These are phyloP conservation scores for Delphinus delphis DNA, from an alignment of 2,113 vertebrate species.

Conservation along the genomic window DNA sequence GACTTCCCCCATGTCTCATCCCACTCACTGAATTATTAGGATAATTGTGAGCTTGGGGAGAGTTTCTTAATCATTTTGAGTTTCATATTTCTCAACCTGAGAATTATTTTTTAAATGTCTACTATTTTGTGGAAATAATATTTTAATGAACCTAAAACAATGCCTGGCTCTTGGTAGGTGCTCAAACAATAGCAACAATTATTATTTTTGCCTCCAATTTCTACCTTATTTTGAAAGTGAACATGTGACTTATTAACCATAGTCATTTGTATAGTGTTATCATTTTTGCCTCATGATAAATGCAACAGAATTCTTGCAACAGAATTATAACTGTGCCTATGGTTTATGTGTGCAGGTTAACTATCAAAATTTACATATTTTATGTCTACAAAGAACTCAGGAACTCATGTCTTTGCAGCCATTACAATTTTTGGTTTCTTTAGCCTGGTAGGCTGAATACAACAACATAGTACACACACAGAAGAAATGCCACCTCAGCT, in stretches of 20 bases:
- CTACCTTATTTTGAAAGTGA: slow-evolving; percentile 6
- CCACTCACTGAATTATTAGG: background rate
- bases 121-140: background rate
- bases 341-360: background rate
- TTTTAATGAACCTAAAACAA: background rate
- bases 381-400: background rate
- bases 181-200: background rate
- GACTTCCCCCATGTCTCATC: background rate
- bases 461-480: background rate
- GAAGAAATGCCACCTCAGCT: background rate
- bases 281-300: background rate
- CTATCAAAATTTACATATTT: background rate
- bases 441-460: background rate
- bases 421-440: background rate
- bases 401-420: background rate
- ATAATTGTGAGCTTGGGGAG: background rate
- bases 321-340: background rate
- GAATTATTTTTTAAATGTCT: background rate
- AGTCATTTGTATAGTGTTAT: background rate
- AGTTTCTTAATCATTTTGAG: background rate
- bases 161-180: background rate
- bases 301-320: background rate
- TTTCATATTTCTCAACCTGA: background rate
- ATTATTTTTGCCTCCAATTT: background rate
- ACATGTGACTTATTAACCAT: background rate